phyloP scores from a whole-genome alignment of 1,140 invertebrate species.

The Drosophila watanabei region DNA sequence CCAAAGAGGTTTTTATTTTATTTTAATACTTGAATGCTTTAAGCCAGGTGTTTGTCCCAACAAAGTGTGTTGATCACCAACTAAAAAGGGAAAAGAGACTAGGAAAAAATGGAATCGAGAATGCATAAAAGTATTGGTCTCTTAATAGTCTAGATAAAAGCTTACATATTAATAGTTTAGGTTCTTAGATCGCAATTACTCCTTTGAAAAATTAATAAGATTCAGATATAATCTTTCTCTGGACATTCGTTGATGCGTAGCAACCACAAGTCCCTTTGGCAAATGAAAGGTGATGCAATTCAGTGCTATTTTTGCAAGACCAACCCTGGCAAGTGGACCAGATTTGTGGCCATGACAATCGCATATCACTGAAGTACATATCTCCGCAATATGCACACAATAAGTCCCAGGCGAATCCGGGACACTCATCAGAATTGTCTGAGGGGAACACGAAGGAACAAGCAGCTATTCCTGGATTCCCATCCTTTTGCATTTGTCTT shows the following conservation, averaged over 20 bases:
- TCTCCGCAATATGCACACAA: conserved; percentile 40
- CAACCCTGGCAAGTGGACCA: neutral
- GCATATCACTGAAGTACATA: conserved; percentile 1
- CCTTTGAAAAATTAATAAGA: neutral
- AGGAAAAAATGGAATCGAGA: neutral
- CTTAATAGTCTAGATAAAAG: neutral
- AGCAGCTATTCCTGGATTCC: neutral
- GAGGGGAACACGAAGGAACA: neutral
- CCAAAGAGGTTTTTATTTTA: neutral
- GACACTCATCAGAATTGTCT: conserved; percentile 39
- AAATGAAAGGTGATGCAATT: neutral
- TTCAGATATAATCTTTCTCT: neutral
- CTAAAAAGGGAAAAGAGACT: neutral
- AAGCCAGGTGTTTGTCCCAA: neutral
- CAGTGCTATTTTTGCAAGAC: conserved; percentile 5
- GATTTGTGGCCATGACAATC: conserved; percentile 33
- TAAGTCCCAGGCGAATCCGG: conserved; percentile 24
- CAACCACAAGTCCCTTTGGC: neutral
- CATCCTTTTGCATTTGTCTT: conserved; percentile 30
- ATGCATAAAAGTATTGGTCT: neutral
- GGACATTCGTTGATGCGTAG: neutral
- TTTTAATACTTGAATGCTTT: too few species aligned
- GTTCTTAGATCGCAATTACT: neutral
- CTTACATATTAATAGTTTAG: neutral
- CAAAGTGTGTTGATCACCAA: neutral